Percentiles rank a stretch among this genome's conserved stretches.
phyloP scores from a whole-genome alignment of 1,140 invertebrate species.

The Brachionus manjavacas region DNA sequence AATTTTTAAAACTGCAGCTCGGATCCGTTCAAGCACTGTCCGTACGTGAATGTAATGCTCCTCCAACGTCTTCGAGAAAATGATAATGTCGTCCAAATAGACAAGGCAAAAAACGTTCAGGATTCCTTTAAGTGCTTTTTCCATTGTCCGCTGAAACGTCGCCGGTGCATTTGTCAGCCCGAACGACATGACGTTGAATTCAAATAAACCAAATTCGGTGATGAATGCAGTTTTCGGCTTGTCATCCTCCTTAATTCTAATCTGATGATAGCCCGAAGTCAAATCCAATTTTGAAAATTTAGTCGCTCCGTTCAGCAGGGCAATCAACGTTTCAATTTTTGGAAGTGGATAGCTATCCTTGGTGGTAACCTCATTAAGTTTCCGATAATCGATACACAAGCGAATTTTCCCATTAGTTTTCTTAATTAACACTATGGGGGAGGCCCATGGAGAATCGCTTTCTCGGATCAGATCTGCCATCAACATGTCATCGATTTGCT shows the following conservation, averaged over 20 bases:
- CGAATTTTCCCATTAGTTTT: too few species aligned
- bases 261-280: neutral
- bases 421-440: too few species aligned
- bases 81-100: neutral
- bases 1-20: neutral
- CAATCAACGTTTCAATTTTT: neutral
- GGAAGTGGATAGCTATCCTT: neutral
- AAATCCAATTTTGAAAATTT: neutral
- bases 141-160: slow-evolving; percentile 51
- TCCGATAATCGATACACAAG: neutral
- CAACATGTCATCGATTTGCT: too few species aligned
- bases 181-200: slow-evolving; percentile 54
- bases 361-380: neutral
- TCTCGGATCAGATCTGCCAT: too few species aligned
- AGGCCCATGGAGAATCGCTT: too few species aligned
- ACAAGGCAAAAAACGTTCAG: neutral
- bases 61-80: neutral
- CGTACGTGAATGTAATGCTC: slow-evolving; percentile 9
- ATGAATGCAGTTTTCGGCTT: slow-evolving; percentile 1
- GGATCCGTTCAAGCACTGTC: neutral
- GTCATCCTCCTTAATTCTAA: neutral
- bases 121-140: slow-evolving; percentile 43
- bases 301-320: neutral
- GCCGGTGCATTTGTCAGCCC: slow-evolving; percentile 54
- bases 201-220: slow-evolving; percentile 41